phyloP scores from a whole-genome alignment of 2,888 invertebrate genomes.

The Sinohyriopsis cumingii region DNA sequence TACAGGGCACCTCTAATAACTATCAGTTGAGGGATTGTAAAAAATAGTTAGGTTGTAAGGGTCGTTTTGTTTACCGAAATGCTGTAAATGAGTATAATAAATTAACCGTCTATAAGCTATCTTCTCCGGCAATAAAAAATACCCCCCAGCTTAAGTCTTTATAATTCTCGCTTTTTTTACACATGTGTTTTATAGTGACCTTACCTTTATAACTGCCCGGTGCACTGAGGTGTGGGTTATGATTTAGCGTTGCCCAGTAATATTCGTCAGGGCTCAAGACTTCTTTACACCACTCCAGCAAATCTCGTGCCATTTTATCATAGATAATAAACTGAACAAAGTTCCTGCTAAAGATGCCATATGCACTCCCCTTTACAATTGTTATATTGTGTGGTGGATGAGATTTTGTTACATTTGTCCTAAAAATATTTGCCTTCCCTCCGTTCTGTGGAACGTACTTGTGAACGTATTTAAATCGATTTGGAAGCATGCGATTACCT shows the following conservation, averaged over 20 bases:
- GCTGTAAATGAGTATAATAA: too few species aligned
- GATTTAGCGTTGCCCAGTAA: constrained; percentile 69
- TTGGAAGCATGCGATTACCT: constrained; percentile 40
- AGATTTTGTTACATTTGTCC: constrained; percentile 24
- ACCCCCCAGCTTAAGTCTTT: too few species aligned
- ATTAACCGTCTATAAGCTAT: too few species aligned
- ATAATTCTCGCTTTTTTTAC: too few species aligned
- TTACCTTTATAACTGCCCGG: constrained; percentile 67
- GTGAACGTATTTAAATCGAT: constrained; percentile 25
- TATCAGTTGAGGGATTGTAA: too few species aligned
- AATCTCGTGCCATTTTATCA: constrained; percentile 52
- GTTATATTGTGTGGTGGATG: constrained; percentile 45
- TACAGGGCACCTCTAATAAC: too few species aligned
- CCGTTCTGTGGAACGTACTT: constrained; percentile 34
- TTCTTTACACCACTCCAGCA: constrained; percentile 63
- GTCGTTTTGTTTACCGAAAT: too few species aligned
- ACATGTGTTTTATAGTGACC: neutral
- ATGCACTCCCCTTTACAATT: constrained; percentile 67
- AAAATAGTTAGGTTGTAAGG: too few species aligned
- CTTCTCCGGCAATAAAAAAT: too few species aligned
- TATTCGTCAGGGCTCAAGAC: constrained; percentile 70
- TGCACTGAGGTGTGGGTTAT: constrained; percentile 59
- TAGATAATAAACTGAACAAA: constrained; percentile 65
- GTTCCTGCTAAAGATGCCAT: constrained; percentile 65
- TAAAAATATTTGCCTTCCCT: constrained; percentile 18